A percentile compares a stretch with the other conserved stretches of the same genome.
Evolutionary conservation across 1,140 invertebrate species (phyloP).

Genomic region (Frieseomelitta varia): DNA sequence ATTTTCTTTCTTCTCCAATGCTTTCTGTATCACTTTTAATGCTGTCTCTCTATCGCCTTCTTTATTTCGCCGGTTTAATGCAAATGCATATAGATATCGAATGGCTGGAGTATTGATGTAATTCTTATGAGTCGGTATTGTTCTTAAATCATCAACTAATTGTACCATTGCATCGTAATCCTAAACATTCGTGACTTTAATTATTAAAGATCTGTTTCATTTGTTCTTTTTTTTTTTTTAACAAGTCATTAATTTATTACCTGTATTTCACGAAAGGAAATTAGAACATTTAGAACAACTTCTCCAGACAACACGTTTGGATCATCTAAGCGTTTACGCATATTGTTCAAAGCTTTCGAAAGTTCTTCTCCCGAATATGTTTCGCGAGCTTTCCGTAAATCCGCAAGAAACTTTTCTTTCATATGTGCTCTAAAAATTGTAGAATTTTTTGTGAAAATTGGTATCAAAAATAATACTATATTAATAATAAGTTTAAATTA

Average conservation of each 20-base stretch:
- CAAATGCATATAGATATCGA: slow-evolving; percentile 97
- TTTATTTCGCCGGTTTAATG: slow-evolving; percentile 96
- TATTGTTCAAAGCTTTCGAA: slow-evolving; percentile 92
- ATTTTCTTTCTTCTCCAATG: slow-evolving; percentile 95
- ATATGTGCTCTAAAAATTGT: slow-evolving; percentile 90
- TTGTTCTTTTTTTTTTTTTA: background rate
- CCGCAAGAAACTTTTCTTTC: slow-evolving; percentile 98
- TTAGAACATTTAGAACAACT: slow-evolving; percentile 95
- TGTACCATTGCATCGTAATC: slow-evolving; percentile 99
- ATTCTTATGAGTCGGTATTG: slow-evolving; percentile 95
- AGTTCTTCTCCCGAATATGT: slow-evolving; percentile 93
- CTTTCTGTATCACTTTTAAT: slow-evolving; percentile 94
- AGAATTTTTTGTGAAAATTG: background rate
- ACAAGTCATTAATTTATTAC: slow-evolving; percentile 71
- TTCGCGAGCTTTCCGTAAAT: slow-evolving; percentile 96
- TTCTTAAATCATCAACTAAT: slow-evolving; percentile 96
- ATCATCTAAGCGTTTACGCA: slow-evolving; percentile 97
- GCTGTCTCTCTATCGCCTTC: slow-evolving; percentile 97
- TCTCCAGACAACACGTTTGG: slow-evolving; percentile 97
- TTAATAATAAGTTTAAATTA: background rate
- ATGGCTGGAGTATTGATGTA: slow-evolving; percentile 95
- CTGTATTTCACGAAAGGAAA: slow-evolving; percentile 95
- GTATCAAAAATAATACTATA: background rate
- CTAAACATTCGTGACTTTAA: slow-evolving; percentile 73
- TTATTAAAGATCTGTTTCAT: background rate